These are phyloP conservation scores for Temnothorax rugatulus DNA, from an alignment of 2,888 invertebrate genomes.

Conservation along the genomic window DNA sequence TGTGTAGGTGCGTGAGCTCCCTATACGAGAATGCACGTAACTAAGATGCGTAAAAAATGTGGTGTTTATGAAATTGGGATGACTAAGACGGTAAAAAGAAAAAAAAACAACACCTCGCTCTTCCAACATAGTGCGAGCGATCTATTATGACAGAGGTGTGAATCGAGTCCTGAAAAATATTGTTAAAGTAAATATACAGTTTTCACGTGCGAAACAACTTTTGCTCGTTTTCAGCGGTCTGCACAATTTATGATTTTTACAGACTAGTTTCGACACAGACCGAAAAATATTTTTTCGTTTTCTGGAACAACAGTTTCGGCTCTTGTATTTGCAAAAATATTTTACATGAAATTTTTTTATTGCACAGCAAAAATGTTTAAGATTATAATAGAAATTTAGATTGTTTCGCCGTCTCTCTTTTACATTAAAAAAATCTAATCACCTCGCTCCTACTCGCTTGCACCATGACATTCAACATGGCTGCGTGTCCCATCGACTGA, in stretches of 20 bases:
- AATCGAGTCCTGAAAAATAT: not conserved
- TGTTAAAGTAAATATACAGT: not conserved
- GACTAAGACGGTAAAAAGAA: slow-evolving; percentile 9
- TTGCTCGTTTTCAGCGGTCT: not conserved
- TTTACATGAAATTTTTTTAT: slow-evolving; percentile 12
- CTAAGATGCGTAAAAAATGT: not conserved
- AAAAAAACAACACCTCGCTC: not conserved
- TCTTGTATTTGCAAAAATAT: not conserved
- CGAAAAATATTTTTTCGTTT: not conserved
- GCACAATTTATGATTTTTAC: slow-evolving; percentile 17
- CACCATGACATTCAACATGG: slow-evolving; percentile 52
- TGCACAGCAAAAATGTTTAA: not conserved
- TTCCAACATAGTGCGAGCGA: not conserved
- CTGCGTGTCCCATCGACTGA: slow-evolving; percentile 52
- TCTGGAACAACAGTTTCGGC: not conserved
- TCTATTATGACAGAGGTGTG: not conserved
- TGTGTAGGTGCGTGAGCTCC: slow-evolving; percentile 3
- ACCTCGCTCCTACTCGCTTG: not conserved
- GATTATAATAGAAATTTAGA: not conserved
- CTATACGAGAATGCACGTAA: slow-evolving; percentile 10
- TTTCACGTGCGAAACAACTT: not conserved
- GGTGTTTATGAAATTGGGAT: slow-evolving; percentile 42
- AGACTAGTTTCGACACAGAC: not conserved
- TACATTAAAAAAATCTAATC: slow-evolving; percentile 12
- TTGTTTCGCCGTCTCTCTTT: not conserved